Conservation (phyloP, 2,888 invertebrate species). For the Gortyna flavago region DNA sequence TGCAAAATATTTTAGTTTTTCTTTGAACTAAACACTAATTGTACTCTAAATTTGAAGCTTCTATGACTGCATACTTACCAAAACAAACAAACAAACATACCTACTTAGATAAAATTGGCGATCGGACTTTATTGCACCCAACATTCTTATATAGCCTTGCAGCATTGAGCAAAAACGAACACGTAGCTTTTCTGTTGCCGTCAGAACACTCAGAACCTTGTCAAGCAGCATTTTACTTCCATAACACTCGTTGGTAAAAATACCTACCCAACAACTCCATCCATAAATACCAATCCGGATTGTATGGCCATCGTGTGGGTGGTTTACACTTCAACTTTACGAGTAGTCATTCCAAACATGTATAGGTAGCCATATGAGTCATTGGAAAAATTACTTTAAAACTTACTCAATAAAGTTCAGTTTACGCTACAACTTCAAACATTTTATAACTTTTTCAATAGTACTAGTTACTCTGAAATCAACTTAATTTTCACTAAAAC, state of each 20-base stretch:
- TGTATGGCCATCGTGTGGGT: not conserved
- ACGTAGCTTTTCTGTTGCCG: not conserved
- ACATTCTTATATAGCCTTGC: slow-evolving; percentile 1
- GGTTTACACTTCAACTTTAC: slow-evolving; percentile 2
- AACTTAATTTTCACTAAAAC: not conserved
- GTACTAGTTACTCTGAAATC: not conserved
- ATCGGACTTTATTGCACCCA: not conserved
- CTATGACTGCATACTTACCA: no score
- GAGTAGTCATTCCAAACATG: not conserved
- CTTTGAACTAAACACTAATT: no score
- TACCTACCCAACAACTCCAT: not conserved
- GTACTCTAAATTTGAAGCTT: no score
- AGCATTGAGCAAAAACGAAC: slow-evolving; percentile 10
- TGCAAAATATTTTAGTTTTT: no score
- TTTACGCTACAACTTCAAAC: not conserved
- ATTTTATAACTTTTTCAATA: not conserved
- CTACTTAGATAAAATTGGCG: not conserved
- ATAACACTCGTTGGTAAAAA: not conserved
- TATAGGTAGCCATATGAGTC: not conserved
- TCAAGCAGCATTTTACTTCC: not conserved
- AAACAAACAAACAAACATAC: not conserved
- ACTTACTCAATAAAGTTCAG: not conserved
- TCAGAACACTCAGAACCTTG: not conserved
- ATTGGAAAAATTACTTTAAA: not conserved
- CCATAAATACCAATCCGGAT: slow-evolving; percentile 2